These are phyloP conservation scores for Dendrocopos noguchii DNA, from an alignment of 2,113 vertebrate genomes.

Conservation along the genomic window DNA sequence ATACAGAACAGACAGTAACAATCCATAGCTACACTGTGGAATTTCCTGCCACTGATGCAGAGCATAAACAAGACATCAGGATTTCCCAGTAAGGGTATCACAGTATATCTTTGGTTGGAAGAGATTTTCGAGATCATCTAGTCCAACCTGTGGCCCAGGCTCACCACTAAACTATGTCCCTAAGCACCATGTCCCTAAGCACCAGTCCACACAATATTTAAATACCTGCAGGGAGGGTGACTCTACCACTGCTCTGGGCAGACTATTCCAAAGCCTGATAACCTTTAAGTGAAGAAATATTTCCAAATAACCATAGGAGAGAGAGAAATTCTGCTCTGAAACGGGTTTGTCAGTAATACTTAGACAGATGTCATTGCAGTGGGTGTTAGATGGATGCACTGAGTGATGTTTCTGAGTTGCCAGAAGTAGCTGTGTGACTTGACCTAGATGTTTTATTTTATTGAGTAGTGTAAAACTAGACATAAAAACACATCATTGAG, in stretches of 20 bases:
- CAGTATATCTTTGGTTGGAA: too few species aligned
- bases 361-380: not conserved
- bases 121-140: too few species aligned
- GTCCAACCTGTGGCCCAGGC: too few species aligned
- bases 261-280: too few species aligned
- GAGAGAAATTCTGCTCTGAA: not conserved
- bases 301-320: not conserved
- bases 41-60: not conserved
- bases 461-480: too few species aligned
- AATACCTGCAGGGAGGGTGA: too few species aligned
- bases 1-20: not conserved
- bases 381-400: not conserved
- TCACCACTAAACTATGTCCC: too few species aligned
- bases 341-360: not conserved
- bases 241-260: too few species aligned
- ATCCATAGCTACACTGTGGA: not conserved
- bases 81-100: not conserved
- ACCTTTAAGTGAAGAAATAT: too few species aligned
- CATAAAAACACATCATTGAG: too few species aligned
- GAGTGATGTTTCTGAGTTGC: not conserved
- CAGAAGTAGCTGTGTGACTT: not conserved
- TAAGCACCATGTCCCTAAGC: too few species aligned
- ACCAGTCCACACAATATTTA: too few species aligned
- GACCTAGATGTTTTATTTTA: not conserved
- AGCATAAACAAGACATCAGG: not conserved